These are phyloP conservation scores for Oreochromis aureus DNA, from an alignment of 2,113 vertebrate genomes.

Conservation along the genomic window DNA sequence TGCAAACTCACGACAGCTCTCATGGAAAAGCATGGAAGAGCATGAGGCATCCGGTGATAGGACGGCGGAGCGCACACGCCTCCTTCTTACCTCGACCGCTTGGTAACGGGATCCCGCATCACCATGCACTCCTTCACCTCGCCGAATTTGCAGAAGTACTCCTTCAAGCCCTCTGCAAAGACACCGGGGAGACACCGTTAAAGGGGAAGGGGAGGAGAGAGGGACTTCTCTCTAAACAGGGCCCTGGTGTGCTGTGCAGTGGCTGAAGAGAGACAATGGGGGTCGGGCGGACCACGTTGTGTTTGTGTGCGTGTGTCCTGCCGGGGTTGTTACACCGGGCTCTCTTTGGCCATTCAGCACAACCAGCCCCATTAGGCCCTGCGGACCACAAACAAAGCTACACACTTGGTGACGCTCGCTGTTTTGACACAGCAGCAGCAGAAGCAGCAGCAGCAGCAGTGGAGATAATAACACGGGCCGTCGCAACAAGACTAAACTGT, in stretches of 20 bases:
- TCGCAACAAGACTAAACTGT: slow-evolving; percentile 26
- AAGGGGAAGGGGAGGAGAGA: background rate
- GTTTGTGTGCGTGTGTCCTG: slow-evolving; percentile 35
- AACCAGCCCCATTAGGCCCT: slow-evolving; percentile 23
- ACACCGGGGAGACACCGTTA: background rate
- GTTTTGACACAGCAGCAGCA: slow-evolving; percentile 16
- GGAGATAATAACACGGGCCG: slow-evolving; percentile 21
- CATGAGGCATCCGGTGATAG: slow-evolving; percentile 50
- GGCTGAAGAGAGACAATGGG: slow-evolving; percentile 52
- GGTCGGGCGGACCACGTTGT: slow-evolving; percentile 57
- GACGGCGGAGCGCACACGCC: slow-evolving; percentile 61
- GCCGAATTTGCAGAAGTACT: slow-evolving; percentile 97
- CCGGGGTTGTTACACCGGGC: background rate
- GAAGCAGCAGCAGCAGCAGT: background rate
- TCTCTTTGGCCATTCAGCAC: slow-evolving; percentile 16
- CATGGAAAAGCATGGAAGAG: background rate
- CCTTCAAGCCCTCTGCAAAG: slow-evolving; percentile 88
- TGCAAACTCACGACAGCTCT: background rate
- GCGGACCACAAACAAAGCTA: slow-evolving; percentile 32
- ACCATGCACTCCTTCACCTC: slow-evolving; percentile 99
- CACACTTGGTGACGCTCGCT: slow-evolving; percentile 17
- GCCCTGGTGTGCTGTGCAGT: slow-evolving; percentile 1
- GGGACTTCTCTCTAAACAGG: background rate
- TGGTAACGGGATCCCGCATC: slow-evolving; percentile 97
- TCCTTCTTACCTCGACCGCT: slow-evolving; percentile 92